Conservation (phyloP, 2,888 invertebrate genomes). For the Tetragonula carbonaria region DNA sequence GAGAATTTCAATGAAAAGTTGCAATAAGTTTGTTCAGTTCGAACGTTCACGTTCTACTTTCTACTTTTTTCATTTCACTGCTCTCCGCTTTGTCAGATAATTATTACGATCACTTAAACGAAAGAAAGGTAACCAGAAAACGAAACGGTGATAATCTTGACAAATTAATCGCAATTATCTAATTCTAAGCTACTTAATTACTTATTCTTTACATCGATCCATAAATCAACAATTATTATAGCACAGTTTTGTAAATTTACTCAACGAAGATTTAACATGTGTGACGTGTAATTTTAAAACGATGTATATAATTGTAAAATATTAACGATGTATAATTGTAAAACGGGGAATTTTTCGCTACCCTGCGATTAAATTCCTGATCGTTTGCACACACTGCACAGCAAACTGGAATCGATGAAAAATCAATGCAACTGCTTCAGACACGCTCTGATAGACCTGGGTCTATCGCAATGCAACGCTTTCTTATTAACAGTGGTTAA, state of each 20-base stretch:
- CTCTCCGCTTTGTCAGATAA: neutral
- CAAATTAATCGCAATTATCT: neutral
- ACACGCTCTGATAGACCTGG: slow-evolving; percentile 80
- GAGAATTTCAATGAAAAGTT: neutral
- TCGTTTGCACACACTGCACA: slow-evolving; percentile 32
- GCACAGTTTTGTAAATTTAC: neutral
- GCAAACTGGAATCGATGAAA: slow-evolving; percentile 75
- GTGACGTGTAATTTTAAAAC: too few species aligned
- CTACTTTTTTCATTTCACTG: neutral
- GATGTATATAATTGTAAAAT: neutral
- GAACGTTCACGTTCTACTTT: slow-evolving; percentile 3
- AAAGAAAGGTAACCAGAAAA: neutral
- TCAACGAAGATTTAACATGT: neutral
- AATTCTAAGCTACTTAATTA: neutral
- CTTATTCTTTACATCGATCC: neutral
- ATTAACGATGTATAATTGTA: neutral
- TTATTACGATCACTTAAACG: neutral
- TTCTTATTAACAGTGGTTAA: slow-evolving; percentile 46
- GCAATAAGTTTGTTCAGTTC: neutral
- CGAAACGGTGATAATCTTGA: neutral
- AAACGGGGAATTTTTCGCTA: accelerated
- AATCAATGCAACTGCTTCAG: slow-evolving; percentile 77
- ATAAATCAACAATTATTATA: neutral
- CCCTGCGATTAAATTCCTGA: too few species aligned
- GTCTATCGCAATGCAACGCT: slow-evolving; percentile 70